Evolutionary conservation across 2,888 invertebrate species (phyloP).

Genomic region (Thymelicus sylvestris): DNA sequence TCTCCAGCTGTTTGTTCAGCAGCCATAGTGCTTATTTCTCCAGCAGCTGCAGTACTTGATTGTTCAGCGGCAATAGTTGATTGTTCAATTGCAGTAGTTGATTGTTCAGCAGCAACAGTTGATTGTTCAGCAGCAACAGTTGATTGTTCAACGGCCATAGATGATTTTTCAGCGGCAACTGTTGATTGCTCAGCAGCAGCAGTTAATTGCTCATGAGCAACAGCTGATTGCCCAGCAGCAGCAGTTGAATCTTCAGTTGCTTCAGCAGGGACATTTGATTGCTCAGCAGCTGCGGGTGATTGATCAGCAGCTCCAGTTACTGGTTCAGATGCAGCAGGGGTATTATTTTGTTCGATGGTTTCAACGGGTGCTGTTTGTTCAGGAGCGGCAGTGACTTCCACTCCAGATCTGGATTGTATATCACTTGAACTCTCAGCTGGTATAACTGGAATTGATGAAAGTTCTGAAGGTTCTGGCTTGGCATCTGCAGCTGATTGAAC

Average conservation of each 20-base stretch:
- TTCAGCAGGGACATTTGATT: slow-evolving; percentile 36
- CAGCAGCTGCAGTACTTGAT: slow-evolving; percentile 26
- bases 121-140: slow-evolving; percentile 40
- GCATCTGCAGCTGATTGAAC: slow-evolving; percentile 24
- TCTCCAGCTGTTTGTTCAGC: slow-evolving; percentile 24
- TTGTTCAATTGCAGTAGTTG: slow-evolving; percentile 28
- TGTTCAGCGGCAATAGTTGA: slow-evolving; percentile 36
- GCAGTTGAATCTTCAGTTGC: slow-evolving; percentile 37
- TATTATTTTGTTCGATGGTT: slow-evolving; percentile 36
- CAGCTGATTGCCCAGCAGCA: slow-evolving; percentile 34
- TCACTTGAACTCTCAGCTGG: slow-evolving; percentile 24
- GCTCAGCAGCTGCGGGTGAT: slow-evolving; percentile 25
- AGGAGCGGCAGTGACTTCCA: slow-evolving; percentile 8
- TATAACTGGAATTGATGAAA: slow-evolving; percentile 32
- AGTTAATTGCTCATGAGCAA: slow-evolving; percentile 25
- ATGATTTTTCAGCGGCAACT: not conserved
- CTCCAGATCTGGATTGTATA: slow-evolving; percentile 21
- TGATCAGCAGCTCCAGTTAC: slow-evolving; percentile 37
- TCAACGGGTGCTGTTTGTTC: slow-evolving; percentile 15
- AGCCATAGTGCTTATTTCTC: slow-evolving; percentile 24
- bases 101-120: slow-evolving; percentile 31
- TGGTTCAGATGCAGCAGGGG: slow-evolving; percentile 34
- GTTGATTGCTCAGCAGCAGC: slow-evolving; percentile 17
- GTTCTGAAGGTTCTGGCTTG: slow-evolving; percentile 5
- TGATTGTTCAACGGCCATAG: slow-evolving; percentile 19